Evolutionary conservation across 2,113 vertebrate species (phyloP), one percentile per base, ranked within the genome.

Genomic region (Nesogale talazaci): DNA sequence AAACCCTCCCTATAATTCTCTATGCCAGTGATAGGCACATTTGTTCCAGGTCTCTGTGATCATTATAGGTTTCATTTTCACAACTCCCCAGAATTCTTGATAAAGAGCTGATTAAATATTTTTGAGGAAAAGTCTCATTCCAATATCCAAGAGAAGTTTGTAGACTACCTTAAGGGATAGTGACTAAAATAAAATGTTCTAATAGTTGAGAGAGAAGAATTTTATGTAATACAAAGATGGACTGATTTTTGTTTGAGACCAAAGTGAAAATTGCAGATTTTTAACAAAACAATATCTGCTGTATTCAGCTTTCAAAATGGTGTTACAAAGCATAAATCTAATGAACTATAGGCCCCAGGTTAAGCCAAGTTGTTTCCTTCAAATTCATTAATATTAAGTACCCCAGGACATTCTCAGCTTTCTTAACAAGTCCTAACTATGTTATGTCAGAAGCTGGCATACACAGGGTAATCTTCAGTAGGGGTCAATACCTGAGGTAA

Each of bases 381-480:
- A 91, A 87, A 93, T 86, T 90, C 40, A 88, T 88, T 67, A 93
- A 82, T 96, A 91, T 93, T 88, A 92, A 92, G 34, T 79, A 74
- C 56, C 29, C 67, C 27, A 17, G 25, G 56, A 59, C 70, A 93
- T 56, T 92, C 76, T 63, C 31, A 79, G 38, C 89, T 91, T 86
- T 40, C 70, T 90, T 95, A 95, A 86, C 31, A 61, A 90, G 52
- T 22, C 36, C 46, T 34, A 80, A 75, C 65, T 93, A 67, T n/a
- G 38, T 94, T 83, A 90, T 83, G 90, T 79, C 36, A 90, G 74
- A 40, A 65, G 46, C n/a, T 70, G 27, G 59, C 22, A 40, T 56
- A 74, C 46, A 67, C 9, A 83, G 46, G 15, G n/a, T 90, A 75
- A 23, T 38, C 79, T 93, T 94, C 59, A 85, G 79, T 36, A 65